phyloP scores from a whole-genome alignment of 2,888 invertebrate genomes.

The Octodonta nipae region DNA sequence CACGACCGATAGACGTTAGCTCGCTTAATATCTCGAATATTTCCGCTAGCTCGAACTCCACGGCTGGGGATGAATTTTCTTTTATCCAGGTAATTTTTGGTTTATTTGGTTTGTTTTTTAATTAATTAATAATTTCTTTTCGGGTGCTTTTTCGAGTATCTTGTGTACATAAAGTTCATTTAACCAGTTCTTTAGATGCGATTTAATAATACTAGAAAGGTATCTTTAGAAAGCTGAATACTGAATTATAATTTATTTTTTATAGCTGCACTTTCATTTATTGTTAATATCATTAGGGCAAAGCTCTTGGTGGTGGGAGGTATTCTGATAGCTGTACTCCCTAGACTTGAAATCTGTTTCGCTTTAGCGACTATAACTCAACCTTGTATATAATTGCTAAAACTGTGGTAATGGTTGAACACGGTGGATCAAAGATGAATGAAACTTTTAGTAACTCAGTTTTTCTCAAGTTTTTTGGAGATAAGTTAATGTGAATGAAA shows the following conservation, averaged over 20 bases:
- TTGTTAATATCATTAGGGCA: too few relatives aligned
- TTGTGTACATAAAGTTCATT: slow-evolving; percentile 11
- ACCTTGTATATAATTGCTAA: too few relatives aligned
- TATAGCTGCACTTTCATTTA: slow-evolving; percentile 1
- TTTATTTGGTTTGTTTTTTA: slow-evolving; percentile 16
- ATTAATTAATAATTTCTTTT: slow-evolving; percentile 13
- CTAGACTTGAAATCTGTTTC: too few relatives aligned
- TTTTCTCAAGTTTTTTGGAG: too few relatives aligned
- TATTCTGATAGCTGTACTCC: too few relatives aligned
- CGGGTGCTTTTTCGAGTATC: slow-evolving; percentile 18
- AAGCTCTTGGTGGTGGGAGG: too few relatives aligned
- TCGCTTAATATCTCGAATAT: slow-evolving; percentile 23
- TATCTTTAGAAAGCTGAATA: slow-evolving; percentile 13
- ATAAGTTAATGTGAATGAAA: too few relatives aligned
- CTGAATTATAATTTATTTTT: slow-evolving; percentile 7
- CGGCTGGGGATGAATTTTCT: slow-evolving; percentile 34
- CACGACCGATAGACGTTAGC: slow-evolving; percentile 34
- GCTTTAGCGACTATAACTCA: too few relatives aligned
- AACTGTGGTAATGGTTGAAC: too few relatives aligned
- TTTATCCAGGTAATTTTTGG: slow-evolving; percentile 33
- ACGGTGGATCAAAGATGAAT: too few relatives aligned
- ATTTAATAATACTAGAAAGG: slow-evolving; percentile 7
- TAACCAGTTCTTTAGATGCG: slow-evolving; percentile 8
- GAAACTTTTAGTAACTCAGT: too few relatives aligned
- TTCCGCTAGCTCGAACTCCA: slow-evolving; percentile 26